Conservation (phyloP, 2,113 vertebrate species). For the Tichodroma muraria region DNA sequence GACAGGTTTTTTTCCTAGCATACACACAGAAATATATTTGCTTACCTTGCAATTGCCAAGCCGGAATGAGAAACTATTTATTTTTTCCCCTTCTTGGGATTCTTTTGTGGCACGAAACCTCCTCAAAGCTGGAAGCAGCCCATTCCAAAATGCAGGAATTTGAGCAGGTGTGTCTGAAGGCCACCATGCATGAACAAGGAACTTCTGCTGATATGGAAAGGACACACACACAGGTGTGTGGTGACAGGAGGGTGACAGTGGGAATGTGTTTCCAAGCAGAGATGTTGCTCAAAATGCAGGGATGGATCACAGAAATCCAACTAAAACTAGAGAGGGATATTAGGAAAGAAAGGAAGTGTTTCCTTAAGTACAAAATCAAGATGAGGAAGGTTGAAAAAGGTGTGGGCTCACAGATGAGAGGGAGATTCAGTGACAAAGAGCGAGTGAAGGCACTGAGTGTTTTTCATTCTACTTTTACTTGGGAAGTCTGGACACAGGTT, state of each 20-base stretch:
- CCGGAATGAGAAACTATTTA: background rate
- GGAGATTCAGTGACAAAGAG: background rate
- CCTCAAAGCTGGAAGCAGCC: background rate
- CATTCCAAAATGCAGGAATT: background rate
- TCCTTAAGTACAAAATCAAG: background rate
- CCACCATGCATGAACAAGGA: background rate
- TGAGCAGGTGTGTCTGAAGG: background rate
- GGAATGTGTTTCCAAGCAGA: background rate
- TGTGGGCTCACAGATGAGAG: background rate
- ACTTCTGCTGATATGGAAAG: background rate
- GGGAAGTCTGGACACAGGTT: background rate
- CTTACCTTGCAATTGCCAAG: background rate
- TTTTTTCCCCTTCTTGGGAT: background rate
- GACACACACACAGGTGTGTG: background rate
- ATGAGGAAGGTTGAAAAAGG: background rate
- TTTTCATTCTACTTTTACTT: background rate
- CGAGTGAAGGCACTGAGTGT: background rate
- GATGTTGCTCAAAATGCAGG: background rate
- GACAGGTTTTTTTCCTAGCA: background rate
- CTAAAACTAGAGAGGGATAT: background rate
- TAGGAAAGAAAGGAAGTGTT: background rate
- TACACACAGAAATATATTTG: background rate
- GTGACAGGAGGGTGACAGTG: background rate
- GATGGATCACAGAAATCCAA: background rate
- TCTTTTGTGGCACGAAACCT: background rate